Conservation (phyloP, 2,888 invertebrate genomes). For the Lasioglossum vierecki region DNA sequence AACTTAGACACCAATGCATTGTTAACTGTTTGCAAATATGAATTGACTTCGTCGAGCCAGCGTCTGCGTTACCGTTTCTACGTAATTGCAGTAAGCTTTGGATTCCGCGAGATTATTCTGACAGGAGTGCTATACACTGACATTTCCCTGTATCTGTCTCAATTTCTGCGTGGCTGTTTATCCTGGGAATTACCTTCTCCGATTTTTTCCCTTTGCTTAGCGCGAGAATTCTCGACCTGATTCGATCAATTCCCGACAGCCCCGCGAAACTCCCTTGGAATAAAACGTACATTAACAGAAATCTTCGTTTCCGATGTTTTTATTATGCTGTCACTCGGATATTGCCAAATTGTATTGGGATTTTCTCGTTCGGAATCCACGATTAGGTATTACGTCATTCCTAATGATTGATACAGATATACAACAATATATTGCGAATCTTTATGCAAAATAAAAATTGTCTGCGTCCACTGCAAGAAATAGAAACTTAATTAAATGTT, state of each 20-base stretch:
- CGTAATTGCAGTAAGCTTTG: slow-evolving; percentile 4
- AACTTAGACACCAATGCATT: not conserved
- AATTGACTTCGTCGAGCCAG: not conserved
- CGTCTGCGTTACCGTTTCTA: not conserved
- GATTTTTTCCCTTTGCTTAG: not conserved
- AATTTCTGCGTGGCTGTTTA: not conserved
- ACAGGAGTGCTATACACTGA: not conserved
- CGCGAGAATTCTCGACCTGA: not conserved
- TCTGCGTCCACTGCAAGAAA: too few relatives aligned
- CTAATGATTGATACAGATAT: too few relatives aligned
- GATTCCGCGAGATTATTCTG: not conserved
- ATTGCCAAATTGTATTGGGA: not conserved
- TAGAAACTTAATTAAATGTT: too few relatives aligned
- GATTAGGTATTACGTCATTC: not conserved
- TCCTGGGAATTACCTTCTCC: not conserved
- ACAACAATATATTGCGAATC: too few relatives aligned
- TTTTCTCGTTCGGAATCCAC: not conserved
- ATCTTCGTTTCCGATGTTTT: not conserved
- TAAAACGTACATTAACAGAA: not conserved
- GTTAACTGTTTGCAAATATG: not conserved
- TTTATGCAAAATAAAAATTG: too few relatives aligned
- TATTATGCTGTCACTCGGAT: not conserved
- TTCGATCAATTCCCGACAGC: not conserved
- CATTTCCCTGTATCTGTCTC: not conserved
- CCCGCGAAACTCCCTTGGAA: not conserved